Percentiles rank a stretch among this genome's conserved stretches.
phyloP scores from a whole-genome alignment of 2,888 invertebrate genomes.

The Linnaemya vulpina region DNA sequence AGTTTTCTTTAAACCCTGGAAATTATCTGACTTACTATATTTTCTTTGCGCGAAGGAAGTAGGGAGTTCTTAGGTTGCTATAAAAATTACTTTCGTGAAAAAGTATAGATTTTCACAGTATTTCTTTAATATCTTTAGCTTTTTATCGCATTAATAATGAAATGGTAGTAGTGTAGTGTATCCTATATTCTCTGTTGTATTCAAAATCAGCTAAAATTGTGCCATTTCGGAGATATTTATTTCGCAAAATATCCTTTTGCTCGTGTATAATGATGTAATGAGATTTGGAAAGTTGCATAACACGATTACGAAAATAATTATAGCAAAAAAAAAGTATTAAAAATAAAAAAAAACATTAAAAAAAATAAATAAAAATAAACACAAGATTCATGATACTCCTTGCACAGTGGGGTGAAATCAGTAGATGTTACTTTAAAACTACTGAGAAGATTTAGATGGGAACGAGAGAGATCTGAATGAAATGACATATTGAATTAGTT shows the following conservation, averaged over 20 bases:
- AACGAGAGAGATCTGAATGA: too few relatives aligned
- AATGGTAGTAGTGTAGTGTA: neutral
- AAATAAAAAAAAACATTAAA: neutral
- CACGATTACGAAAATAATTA: slow-evolving; percentile 37
- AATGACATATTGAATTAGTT: too few relatives aligned
- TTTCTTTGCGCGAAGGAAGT: too few relatives aligned
- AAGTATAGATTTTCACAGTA: too few relatives aligned
- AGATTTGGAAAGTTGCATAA: slow-evolving; percentile 59
- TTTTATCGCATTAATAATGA: too few relatives aligned
- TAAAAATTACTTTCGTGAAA: too few relatives aligned
- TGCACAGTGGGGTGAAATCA: slow-evolving; percentile 23
- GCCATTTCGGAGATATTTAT: slow-evolving; percentile 33
- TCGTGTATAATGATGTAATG: slow-evolving; percentile 54
- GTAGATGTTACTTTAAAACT: neutral
- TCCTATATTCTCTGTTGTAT: neutral
- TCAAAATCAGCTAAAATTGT: neutral
- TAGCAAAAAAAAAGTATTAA: slow-evolving; percentile 10
- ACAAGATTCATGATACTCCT: slow-evolving; percentile 18
- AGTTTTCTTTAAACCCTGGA: too few relatives aligned
- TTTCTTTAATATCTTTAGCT: too few relatives aligned
- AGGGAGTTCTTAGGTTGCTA: too few relatives aligned
- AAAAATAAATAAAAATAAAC: slow-evolving; percentile 24
- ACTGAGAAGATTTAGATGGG: too few relatives aligned
- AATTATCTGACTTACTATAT: too few relatives aligned
- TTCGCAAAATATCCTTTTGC: slow-evolving; percentile 45